Conservation (phyloP, 2,797 vertebrate genomes). For the Cygnus olor region DNA sequence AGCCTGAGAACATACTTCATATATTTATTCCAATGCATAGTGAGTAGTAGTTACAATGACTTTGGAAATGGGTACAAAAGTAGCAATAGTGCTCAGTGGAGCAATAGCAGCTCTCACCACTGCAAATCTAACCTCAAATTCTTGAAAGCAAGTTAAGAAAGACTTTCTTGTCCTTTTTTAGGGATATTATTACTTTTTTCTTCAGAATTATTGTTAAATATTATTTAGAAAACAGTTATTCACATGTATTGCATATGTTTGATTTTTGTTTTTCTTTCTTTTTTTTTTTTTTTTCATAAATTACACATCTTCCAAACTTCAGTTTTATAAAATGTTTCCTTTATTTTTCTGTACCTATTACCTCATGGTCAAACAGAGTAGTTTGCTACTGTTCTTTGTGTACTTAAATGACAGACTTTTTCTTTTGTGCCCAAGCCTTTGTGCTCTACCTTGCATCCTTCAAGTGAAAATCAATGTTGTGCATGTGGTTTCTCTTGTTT, state of each 20-base stretch:
- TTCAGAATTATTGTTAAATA: background rate
- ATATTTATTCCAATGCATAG: background rate
- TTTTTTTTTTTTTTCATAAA: background rate
- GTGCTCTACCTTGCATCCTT: background rate
- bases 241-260: background rate
- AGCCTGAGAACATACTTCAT: background rate
- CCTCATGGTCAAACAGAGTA: fast-evolving
- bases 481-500: background rate
- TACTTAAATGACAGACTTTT: background rate
- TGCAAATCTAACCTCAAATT: background rate
- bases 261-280: background rate
- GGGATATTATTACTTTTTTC: background rate
- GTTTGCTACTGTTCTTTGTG: background rate
- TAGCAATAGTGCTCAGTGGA: background rate
- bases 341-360: background rate
- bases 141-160: background rate
- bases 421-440: background rate
- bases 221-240: background rate
- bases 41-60: background rate
- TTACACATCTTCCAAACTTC: background rate
- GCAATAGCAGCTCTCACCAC: background rate
- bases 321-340: background rate
- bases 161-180: background rate
- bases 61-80: background rate
- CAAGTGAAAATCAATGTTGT: background rate